Conservation (phyloP, 2,113 vertebrate genomes). For the Ailurus styani region DNA sequence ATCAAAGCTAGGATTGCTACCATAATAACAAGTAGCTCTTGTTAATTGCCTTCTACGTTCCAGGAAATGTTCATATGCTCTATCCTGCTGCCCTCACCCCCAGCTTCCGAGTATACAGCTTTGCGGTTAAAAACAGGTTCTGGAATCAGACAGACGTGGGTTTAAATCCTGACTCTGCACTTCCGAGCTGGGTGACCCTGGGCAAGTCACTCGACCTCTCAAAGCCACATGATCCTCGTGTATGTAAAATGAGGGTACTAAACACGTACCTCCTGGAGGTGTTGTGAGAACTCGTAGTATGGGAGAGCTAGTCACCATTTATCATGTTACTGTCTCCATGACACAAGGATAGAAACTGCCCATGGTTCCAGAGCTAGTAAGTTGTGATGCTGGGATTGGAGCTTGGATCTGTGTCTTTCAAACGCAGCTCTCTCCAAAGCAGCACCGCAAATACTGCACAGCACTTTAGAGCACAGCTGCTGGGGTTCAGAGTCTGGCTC, state of each 20-base stretch:
- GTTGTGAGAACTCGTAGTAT: not conserved
- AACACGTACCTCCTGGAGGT: not conserved
- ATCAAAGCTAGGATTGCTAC: not conserved
- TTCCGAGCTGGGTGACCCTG: not conserved
- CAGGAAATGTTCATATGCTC: not conserved
- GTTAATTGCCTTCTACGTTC: not conserved
- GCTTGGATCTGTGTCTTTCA: not conserved
- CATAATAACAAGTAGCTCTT: not conserved
- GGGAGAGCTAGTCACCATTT: not conserved
- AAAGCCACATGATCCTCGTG: not conserved
- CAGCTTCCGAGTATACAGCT: not conserved
- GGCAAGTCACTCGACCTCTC: not conserved
- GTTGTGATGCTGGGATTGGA: not conserved
- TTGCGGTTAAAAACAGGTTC: not conserved
- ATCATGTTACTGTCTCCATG: not conserved
- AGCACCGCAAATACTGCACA: not conserved
- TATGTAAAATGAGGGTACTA: not conserved
- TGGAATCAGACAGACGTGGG: not conserved
- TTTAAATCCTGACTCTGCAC: conserved; percentile 1
- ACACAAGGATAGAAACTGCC: not conserved
- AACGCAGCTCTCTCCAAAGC: not conserved
- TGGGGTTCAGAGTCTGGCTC: not conserved
- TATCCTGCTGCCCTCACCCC: not conserved
- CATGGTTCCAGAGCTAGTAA: not conserved
- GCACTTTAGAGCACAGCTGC: not conserved